Evolutionary conservation across 1,140 invertebrate genomes (phyloP).

Genomic region (Tetramorium alpestre): DNA sequence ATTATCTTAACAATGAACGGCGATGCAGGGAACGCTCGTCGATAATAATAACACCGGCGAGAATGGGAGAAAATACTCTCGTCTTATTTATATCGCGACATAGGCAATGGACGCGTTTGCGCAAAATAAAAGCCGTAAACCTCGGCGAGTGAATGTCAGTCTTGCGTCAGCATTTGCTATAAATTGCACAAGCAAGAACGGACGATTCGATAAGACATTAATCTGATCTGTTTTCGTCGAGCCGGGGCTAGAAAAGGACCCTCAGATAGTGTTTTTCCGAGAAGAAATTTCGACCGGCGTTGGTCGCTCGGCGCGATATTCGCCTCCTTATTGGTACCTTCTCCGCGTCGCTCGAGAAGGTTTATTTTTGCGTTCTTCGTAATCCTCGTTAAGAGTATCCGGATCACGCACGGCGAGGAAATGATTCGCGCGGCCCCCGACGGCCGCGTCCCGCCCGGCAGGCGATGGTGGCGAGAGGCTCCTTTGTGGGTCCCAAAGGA

Average conservation of each 20-base stretch:
- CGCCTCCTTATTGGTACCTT: constrained; percentile 30
- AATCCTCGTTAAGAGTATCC: constrained; percentile 50
- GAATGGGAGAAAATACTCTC: constrained; percentile 40
- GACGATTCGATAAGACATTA: constrained; percentile 13
- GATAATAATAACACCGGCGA: constrained; percentile 47
- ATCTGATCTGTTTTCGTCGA: constrained; percentile 19
- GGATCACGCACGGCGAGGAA: constrained; percentile 19
- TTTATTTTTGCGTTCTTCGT: constrained; percentile 55
- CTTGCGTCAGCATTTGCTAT: constrained; percentile 43
- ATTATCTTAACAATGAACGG: constrained; percentile 31
- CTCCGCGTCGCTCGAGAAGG: constrained; percentile 9
- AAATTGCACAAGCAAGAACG: constrained; percentile 3
- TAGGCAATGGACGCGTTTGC: constrained; percentile 47
- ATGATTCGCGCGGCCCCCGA: constrained; percentile 34
- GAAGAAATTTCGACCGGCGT: constrained; percentile 13
- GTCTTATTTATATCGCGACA: constrained; percentile 51
- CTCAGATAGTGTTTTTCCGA: not conserved
- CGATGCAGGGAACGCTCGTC: constrained; percentile 16
- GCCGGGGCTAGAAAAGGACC: not conserved
- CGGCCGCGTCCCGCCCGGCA: constrained; percentile 13
- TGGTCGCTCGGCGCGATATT: not conserved
- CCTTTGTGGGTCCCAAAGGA: constrained; percentile 28
- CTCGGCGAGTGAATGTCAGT: constrained; percentile 22
- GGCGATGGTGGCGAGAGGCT: not conserved
- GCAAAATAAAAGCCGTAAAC: constrained; percentile 52